Evolutionary conservation across 2,113 vertebrate genomes (phyloP).

Genomic region (Gorsachius goisagi): DNA sequence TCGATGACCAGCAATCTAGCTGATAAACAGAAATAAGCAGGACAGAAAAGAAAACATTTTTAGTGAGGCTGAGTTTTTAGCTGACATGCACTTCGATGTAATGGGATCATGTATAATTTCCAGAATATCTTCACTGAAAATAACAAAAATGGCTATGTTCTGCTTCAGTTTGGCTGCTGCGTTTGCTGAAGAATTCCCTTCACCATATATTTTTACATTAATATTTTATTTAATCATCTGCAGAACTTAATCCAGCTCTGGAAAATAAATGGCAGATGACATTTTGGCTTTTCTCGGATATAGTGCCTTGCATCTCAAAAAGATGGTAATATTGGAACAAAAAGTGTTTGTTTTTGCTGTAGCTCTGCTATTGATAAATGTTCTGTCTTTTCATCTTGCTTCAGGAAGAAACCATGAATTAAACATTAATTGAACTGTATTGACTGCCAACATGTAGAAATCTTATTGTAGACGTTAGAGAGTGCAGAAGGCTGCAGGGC

Average conservation of each 20-base stretch:
- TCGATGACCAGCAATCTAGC: not conserved
- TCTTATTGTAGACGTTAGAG: conserved; percentile 48
- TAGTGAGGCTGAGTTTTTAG: not conserved
- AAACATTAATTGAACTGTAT: conserved; percentile 70
- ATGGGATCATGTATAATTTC: not conserved
- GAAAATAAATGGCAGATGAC: not conserved
- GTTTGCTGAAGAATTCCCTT: not conserved
- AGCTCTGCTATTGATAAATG: conserved; percentile 52
- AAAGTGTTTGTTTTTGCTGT: conserved; percentile 55
- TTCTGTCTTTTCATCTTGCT: conserved; percentile 66
- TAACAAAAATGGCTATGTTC: not conserved
- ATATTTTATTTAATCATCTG: conserved; percentile 14
- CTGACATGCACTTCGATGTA: not conserved
- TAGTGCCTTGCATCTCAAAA: conserved; percentile 18
- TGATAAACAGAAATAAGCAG: not conserved
- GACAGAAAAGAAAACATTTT: not conserved
- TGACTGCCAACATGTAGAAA: conserved; percentile 60
- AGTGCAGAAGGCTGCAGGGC: conserved; percentile 42
- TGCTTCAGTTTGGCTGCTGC: not conserved
- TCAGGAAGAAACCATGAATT: conserved; percentile 67
- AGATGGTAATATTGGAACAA: conserved; percentile 31
- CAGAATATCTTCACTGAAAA: not conserved
- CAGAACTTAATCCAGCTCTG: not conserved
- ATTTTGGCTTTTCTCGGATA: not conserved
- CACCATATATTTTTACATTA: not conserved